Conservation (phyloP, 2,888 invertebrate genomes). For the Acrocyrtus sp. region DNA sequence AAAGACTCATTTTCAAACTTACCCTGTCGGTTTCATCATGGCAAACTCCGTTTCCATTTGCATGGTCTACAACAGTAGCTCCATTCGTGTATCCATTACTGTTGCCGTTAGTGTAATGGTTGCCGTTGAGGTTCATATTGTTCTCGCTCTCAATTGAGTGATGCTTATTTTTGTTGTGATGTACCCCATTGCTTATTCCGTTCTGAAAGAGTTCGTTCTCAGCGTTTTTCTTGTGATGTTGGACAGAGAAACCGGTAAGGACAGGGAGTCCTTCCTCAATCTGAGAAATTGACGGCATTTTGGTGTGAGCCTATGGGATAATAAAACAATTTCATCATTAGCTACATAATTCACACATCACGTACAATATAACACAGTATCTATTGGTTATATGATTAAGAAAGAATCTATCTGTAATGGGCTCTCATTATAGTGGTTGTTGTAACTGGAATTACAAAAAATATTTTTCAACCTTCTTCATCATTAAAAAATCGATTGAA, state of each 20-base stretch:
- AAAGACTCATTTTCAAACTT: slow-evolving; percentile 10
- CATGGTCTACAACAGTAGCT: slow-evolving; percentile 16
- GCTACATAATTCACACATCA: background rate
- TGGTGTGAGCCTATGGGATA: slow-evolving; percentile 47
- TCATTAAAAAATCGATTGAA: no score
- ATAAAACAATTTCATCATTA: slow-evolving; percentile 14
- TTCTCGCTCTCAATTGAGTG: slow-evolving; percentile 48
- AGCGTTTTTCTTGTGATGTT: slow-evolving; percentile 56
- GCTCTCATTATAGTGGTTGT: no score
- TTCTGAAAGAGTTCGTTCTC: slow-evolving; percentile 60
- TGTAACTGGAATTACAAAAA: no score
- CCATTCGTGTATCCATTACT: slow-evolving; percentile 52
- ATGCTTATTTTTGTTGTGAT: slow-evolving; percentile 50
- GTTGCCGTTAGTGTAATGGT: slow-evolving; percentile 51
- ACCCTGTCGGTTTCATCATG: slow-evolving; percentile 54
- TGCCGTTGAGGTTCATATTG: slow-evolving; percentile 55
- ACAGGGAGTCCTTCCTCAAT: slow-evolving; percentile 61
- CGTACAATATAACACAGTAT: background rate
- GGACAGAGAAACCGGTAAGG: slow-evolving; percentile 54
- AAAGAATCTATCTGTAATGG: no score
- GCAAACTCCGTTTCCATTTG: slow-evolving; percentile 54
- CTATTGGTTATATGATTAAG: background rate
- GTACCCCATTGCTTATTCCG: slow-evolving; percentile 54
- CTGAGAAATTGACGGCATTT: slow-evolving; percentile 61
- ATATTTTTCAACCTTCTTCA: no score